Conservation (phyloP, 2,797 vertebrate species). For the Spheniscus humboldti region DNA sequence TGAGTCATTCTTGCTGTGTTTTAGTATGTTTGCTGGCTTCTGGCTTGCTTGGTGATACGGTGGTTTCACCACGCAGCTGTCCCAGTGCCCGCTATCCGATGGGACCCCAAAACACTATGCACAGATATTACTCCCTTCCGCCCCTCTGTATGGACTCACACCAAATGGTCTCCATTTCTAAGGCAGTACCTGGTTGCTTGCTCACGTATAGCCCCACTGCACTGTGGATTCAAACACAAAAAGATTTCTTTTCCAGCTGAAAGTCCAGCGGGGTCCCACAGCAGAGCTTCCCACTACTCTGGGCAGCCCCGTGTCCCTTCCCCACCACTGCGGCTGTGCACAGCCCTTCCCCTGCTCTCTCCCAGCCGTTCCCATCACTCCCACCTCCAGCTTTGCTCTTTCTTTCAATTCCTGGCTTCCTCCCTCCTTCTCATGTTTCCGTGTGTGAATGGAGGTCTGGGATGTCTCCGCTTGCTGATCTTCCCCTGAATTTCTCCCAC, state of each 20-base stretch:
- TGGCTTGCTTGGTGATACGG: neutral
- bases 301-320: neutral
- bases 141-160: neutral
- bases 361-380: neutral
- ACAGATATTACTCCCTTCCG: neutral
- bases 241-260: neutral
- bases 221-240: neutral
- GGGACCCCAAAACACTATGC: neutral
- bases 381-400: neutral
- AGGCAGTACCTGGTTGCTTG: neutral
- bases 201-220: neutral
- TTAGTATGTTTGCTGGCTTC: neutral
- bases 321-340: neutral
- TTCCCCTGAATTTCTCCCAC: neutral
- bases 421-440: neutral
- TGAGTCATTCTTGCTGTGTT: neutral
- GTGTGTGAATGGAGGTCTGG: neutral
- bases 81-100: accelerated
- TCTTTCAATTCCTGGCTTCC: neutral
- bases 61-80: neutral
- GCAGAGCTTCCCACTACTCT: neutral
- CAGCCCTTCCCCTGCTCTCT: neutral
- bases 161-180: neutral
- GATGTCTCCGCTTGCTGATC: neutral
- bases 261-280: neutral